Evolutionary conservation across 2,113 vertebrate species (phyloP), one percentile per base, ranked within the genome.

Genomic region (Engystomops pustulosus): DNA sequence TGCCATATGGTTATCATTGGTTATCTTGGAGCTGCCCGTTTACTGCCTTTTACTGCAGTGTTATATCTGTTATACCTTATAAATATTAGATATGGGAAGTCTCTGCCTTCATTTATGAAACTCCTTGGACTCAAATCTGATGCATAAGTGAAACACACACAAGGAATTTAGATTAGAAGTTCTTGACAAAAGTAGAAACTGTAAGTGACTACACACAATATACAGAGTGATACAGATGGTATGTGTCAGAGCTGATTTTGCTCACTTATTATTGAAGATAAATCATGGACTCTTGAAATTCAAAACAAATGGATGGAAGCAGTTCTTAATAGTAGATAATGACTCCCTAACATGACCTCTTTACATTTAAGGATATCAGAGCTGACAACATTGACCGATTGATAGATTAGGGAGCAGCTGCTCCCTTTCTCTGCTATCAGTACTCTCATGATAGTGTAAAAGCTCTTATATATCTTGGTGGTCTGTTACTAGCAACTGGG

Each of bases 161-260:
- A 60, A 60, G n/a, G 55, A 58, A 25, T 25, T 58, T 23, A 58
- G 53, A 58, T 9, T 10, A 58, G 23, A 55, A 23, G 23, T 27
- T 3, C 23, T 55, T 23, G 55, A 25, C n/a, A 58, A 25, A 11
- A 4, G 53, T 55, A 49, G 5, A 49, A 18, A 49, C 14, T 17
- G 53, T n/a, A 23, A 27, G 8, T 25, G n/a, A 2, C n/a, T 55
- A 3, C 9, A 60, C 23, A 27, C 10, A 14, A 23, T 11, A 60
- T 23, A 7, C 12, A 10, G 55, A 9, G 3, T 60, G 55, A 60
- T 27, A 60, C 2, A 27, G 55, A 60, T 27, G 23, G 55, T 25
- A 60, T 25, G 55, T 60, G 55, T 60, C 55, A 11, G 55, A 60
- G 23, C 23, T 60, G 55, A 60, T 60, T 60, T 60, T 60, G 23